Base-by-base conservation (phyloP, 2,888 invertebrate genomes). In the Parnassius apollo region DNA sequence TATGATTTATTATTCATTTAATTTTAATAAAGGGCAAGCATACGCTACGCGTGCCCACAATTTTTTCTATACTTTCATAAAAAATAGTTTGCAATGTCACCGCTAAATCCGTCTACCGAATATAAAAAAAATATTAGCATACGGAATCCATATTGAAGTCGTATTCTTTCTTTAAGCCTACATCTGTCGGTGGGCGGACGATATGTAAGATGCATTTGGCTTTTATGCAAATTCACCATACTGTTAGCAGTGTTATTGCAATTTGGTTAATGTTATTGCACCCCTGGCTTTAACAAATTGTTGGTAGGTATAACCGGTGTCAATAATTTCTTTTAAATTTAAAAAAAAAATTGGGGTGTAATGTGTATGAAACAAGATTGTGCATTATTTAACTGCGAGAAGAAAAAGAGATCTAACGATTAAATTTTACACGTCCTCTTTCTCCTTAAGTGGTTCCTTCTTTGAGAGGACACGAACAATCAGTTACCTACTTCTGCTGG, bases 141-240 rank as follows among this genome's bases (percentile, higher is more conserved):
- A 87, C 74, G 72, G 76, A 80, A 79, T 69, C 72, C 74, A 80
- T 83, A 83, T 78, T 78, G 81, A 75, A 77, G 71, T 66, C 70
- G 69, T 72, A 72, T 73, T 57, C 57, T 64, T 64, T 60, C 64
- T 59, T 64, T 73, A 75, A 75, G 75, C 72, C 69, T 79, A 76
- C 86, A 86, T 86, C 83, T 89, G 88, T 76, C 82, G 67, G 77
- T 85, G 83, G 86, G 87, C 88, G 88, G 80, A 75, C 70, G 66
- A 62, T 44, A 59, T 58, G 55, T 62, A 71, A 75, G 78, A 85
- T 80, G 75, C 78, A 84, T 86, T 81, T 70, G 68, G 69, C 71
- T 80, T 87, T 83, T 88, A 89, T 90, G 90, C 79, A 79, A 89
- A 89, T 89, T 67, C 70, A 63, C 56, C 56, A 53, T 50, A 69